A percentile compares a stretch with the other conserved stretches of the same genome.
phyloP scores from a whole-genome alignment of 2,888 invertebrate species.

The Polydrusus cervinus region DNA sequence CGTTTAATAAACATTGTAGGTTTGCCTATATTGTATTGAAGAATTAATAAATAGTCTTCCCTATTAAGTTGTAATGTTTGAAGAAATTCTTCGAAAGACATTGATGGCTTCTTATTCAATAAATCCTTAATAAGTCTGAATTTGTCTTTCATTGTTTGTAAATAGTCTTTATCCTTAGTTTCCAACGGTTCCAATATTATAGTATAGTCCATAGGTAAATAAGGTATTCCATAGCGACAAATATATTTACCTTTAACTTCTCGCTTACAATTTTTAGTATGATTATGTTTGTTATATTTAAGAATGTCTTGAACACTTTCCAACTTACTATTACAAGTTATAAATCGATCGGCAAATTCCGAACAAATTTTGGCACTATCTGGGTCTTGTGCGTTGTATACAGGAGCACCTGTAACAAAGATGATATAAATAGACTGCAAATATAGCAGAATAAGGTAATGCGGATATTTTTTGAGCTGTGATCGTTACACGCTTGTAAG shows the following conservation, averaged over 20 bases:
- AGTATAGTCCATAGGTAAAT: slow-evolving; percentile 15
- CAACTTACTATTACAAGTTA: not conserved
- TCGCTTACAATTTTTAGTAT: slow-evolving; percentile 5
- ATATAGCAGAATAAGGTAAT: too few species aligned
- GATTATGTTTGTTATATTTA: slow-evolving; percentile 4
- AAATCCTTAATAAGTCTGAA: not conserved
- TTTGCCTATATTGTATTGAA: slow-evolving; percentile 24
- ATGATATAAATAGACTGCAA: not conserved
- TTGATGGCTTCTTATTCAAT: not conserved
- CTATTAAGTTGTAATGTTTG: not conserved
- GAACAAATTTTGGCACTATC: slow-evolving; percentile 1
- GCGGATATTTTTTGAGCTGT: too few species aligned
- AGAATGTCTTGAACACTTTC: slow-evolving; percentile 16
- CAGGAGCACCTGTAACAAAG: slow-evolving; percentile 8
- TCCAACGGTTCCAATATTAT: slow-evolving; percentile 4
- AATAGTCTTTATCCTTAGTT: not conserved
- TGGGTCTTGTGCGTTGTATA: not conserved
- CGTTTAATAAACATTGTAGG: slow-evolving; percentile 37
- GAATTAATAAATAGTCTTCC: slow-evolving; percentile 24
- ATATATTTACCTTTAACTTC: not conserved
- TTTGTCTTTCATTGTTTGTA: slow-evolving; percentile 5
- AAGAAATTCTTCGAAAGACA: slow-evolving; percentile 22
- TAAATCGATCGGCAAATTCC: slow-evolving; percentile 7
- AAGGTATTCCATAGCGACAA: slow-evolving; percentile 20
- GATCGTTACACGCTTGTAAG: not conserved